A percentile compares a stretch with the other conserved stretches of the same genome.
Conservation (phyloP, 2,888 invertebrate species). For the Balanococcus diminutus region DNA sequence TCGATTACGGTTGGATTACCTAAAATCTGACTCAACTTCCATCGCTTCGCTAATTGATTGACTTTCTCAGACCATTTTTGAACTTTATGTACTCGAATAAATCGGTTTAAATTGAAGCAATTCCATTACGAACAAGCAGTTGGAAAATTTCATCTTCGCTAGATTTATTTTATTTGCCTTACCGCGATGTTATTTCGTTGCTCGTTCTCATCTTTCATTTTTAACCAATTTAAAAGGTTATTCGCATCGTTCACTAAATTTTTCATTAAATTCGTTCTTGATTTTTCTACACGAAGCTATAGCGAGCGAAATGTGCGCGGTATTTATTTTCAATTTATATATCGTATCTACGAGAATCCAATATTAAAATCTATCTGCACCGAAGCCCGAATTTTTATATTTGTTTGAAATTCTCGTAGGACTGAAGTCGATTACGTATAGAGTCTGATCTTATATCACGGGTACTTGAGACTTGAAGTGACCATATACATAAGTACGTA, state of each 20-base stretch:
- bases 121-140: neutral
- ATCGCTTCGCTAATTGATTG: neutral
- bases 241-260: conserved; percentile 34
- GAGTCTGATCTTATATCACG: neutral
- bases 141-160: neutral
- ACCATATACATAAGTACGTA: too few relatives aligned
- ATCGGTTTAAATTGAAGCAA: neutral
- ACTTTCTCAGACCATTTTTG: neutral
- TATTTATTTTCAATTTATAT: conserved; percentile 31
- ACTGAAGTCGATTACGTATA: neutral
- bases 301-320: neutral
- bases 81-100: neutral
- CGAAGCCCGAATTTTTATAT: neutral
- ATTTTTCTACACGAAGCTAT: neutral
- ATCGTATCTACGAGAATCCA: neutral
- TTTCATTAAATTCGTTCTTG: conserved; percentile 39
- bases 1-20: too few relatives aligned
- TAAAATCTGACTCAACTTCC: neutral
- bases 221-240: conserved; percentile 26
- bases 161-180: conserved; percentile 10
- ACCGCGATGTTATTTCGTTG: neutral
- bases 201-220: neutral
- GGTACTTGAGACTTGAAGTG: neutral
- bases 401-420: neutral
- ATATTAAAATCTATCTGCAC: neutral